Evolutionary conservation across 2,888 invertebrate genomes (phyloP).

Genomic region (Melanargia galathea): DNA sequence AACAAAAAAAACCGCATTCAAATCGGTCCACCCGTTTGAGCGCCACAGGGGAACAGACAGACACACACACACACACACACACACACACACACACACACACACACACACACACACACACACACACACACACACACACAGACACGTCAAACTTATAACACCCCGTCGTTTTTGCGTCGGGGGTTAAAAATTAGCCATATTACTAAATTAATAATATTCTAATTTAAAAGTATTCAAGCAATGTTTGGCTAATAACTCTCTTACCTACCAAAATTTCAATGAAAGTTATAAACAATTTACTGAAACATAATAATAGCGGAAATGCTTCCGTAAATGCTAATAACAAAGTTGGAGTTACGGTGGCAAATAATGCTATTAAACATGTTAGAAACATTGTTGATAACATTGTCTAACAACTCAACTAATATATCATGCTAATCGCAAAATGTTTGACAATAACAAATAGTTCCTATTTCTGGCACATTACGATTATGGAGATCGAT

Average conservation of each 20-base stretch:
- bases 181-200: no score
- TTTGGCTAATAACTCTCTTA: neutral
- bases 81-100: no score
- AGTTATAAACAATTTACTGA: neutral
- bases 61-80: no score
- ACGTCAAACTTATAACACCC: no score
- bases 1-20: no score
- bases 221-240: neutral
- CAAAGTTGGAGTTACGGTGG: neutral
- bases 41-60: no score
- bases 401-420: constrained; percentile 1
- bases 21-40: no score
- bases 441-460: constrained; percentile 2
- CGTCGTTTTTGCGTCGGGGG: no score
- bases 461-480: neutral
- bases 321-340: constrained; percentile 4
- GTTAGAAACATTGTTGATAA: constrained; percentile 15
- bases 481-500: neutral
- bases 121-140: no score
- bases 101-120: no score
- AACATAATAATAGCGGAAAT: constrained; percentile 1
- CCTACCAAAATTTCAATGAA: neutral
- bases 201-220: neutral
- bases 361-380: neutral
- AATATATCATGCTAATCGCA: neutral